A percentile compares a stretch with the other conserved stretches of the same genome.
Evolutionary conservation across 2,888 invertebrate genomes (phyloP).

Genomic region (Drosophila formosana): DNA sequence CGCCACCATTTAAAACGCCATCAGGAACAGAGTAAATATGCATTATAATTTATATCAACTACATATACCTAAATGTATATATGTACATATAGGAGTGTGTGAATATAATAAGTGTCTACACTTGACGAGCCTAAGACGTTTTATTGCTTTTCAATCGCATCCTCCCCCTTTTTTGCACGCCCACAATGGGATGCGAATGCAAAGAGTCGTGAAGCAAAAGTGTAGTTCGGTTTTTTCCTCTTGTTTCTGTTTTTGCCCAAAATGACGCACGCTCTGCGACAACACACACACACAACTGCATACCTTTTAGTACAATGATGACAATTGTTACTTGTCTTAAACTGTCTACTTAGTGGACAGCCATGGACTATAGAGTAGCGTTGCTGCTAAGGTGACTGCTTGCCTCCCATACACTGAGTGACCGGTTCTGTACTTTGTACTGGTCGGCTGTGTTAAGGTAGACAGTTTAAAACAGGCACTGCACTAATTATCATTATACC

Average conservation of each 20-base stretch:
- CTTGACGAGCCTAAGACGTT: conserved; percentile 20
- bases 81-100: neutral
- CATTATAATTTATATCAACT: conserved; percentile 15
- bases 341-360: too few relatives aligned
- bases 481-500: too few relatives aligned
- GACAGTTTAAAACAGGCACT: too few relatives aligned
- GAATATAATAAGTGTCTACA: conserved; percentile 3
- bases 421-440: too few relatives aligned
- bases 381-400: too few relatives aligned
- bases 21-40: conserved; percentile 85
- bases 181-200: conserved; percentile 15
- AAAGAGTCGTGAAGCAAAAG: conserved; percentile 8
- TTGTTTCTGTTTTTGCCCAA: conserved; percentile 21
- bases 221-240: neutral
- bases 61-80: neutral
- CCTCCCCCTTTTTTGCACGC: neutral
- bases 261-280: conserved; percentile 53
- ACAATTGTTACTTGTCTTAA: too few relatives aligned
- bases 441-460: too few relatives aligned
- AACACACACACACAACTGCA: neutral
- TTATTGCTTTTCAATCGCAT: conserved; percentile 8
- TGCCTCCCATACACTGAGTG: too few relatives aligned
- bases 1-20: conserved; percentile 85
- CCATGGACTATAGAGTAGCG: too few relatives aligned
- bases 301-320: neutral